Base-by-base conservation (phyloP, 2,888 invertebrate genomes). In the Petrophora chlorosata region DNA sequence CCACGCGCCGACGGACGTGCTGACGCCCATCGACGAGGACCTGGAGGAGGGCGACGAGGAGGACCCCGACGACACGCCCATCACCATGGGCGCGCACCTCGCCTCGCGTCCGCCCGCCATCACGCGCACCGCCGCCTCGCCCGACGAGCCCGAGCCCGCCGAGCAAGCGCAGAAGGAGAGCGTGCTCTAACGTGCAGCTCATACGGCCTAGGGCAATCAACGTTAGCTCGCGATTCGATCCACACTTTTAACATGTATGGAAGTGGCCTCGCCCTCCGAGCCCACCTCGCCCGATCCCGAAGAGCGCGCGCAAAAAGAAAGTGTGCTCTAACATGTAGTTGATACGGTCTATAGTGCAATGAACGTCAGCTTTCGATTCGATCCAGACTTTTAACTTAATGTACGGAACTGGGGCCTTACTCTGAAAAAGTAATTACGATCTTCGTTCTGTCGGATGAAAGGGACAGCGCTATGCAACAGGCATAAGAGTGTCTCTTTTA, bases 1-100 rank as follows among this genome's bases (percentile, higher is more conserved):
- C 55, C 92, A 92, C 28, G 92, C 93, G 40, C 92, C 93, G 38
- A 79, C 91, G 53, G 96, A 96, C 77, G 94, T 94, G 5, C 90
- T 96, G 33, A 94, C 95, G 3, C 96, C 96, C 9, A 96, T 96
- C 56, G 96, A 96, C 76, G 95, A 95, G 77, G 94, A 94, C 63
- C 43, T 89, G 0, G 94, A 95, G 65, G 94, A 94, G 63, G 92
- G 92, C 5, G 92, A 92, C 9, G 96, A 95, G 17, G 94, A 94
- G 48, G 95, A 95, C 75, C 92, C 92, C 0, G 93, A 93, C 56
- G 92, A 93, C 64, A 92, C 92, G 14, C 94, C 94, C 36, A 94
- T 94, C 65, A 94, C 94, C 1, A 94, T 94, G 90, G 92, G 92
- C 0, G 78, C 82, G 12, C 72, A 62, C 0, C 53, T 78, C 0